Evolutionary conservation across 2,797 vertebrate genomes (phyloP).

Genomic region (Podargus strigoides): DNA sequence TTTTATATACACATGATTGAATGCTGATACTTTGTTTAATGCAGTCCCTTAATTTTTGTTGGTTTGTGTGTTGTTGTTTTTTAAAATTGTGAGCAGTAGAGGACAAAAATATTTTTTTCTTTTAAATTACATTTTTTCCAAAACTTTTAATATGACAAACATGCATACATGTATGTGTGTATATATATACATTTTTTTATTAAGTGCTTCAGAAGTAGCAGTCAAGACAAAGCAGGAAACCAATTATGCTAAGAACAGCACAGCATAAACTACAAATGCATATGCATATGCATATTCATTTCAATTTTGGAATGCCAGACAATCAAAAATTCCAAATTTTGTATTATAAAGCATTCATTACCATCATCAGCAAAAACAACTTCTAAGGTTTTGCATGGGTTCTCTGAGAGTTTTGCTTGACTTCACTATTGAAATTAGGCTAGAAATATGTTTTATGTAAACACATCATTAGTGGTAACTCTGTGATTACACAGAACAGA

Average conservation of each 20-base stretch:
- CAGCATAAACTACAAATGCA: neutral
- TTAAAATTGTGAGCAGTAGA: neutral
- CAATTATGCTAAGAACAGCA: neutral
- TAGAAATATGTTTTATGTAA: constrained; percentile 50
- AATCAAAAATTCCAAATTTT: constrained; percentile 8
- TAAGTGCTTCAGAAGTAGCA: neutral
- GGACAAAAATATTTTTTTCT: neutral
- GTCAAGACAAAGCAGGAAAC: neutral
- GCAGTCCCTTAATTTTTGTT: neutral
- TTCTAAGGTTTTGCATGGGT: constrained; percentile 3
- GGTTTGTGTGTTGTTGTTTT: accelerated
- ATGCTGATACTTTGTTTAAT: neutral
- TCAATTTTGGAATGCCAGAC: constrained; percentile 8
- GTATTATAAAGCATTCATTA: constrained; percentile 27
- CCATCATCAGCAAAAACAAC: neutral
- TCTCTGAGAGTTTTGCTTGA: constrained; percentile 23
- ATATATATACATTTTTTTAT: neutral
- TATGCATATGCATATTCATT: constrained; percentile 16
- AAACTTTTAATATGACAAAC: neutral
- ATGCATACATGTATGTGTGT: accelerated
- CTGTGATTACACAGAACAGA: constrained; percentile 54
- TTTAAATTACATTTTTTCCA: neutral
- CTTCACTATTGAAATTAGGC: constrained; percentile 52
- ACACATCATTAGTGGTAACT: constrained; percentile 25
- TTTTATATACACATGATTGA: neutral